Base-by-base conservation (phyloP, 1,140 invertebrate species). In the Conopomorpha cramerella region DNA sequence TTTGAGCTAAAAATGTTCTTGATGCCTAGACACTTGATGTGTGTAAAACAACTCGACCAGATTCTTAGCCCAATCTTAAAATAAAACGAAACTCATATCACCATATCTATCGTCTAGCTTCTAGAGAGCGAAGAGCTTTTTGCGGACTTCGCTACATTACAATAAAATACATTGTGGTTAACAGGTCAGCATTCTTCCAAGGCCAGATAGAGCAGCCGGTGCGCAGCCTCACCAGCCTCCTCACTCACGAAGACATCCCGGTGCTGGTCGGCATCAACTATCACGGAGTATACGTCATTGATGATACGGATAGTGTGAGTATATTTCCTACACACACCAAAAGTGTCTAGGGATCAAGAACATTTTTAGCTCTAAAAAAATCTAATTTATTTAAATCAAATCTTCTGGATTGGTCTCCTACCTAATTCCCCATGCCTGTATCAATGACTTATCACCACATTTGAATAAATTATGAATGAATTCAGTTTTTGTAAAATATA, bases 161-260 rank as follows among this genome's bases (percentile, higher is more conserved):
- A 16, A 23, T 35, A 36, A 19, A 32, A 26, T 11, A 34, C 15
- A 12, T 26, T 11, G 13, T 49, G 32, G 19, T 39, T 67, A 73
- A 2, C 58, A 90, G 91, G 15, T 87, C 88, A 34, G 91, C 90
- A 6, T 91, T 90, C 70, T 94, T 93, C 64, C 86, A 89, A 80
- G 93, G 91, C 8, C 92, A 95, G 78, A 88, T 96, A 23, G 93
- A 96, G 60, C 89, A 91, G 64, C 92, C 92, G 0, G 86, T 91
- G 0, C 80, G 90, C 36, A 91, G 91, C 12, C 72, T 95, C 13
- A 88, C 89, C 26, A 90, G 90, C 11, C 81, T 95, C 52, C 84
- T 96, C 11, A 91, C 88, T 6, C 89, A 93, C 61, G 86, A 89
- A 48, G 92, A 95, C 63, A 84, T 91, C 46, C 86, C 90, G 8